These are phyloP conservation scores for Apostichopus californicus DNA, from an alignment of 35 echinoderm and acorn worm genomes.

Conservation along the genomic window DNA sequence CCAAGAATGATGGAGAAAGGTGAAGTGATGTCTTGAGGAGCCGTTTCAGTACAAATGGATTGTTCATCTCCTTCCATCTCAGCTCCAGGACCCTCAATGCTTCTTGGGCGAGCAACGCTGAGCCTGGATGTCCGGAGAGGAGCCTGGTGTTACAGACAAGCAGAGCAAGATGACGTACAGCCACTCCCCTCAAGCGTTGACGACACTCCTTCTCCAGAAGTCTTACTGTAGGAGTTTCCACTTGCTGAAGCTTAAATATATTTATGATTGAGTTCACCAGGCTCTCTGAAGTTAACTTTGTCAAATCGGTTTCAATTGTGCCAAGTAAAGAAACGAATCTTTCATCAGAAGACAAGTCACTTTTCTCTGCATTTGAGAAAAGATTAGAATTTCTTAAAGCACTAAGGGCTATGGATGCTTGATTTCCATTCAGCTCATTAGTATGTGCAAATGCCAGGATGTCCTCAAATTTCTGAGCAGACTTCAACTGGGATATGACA, in stretches of 20 bases:
- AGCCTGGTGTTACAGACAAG: conserved; percentile 26
- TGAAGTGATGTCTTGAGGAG: conserved; percentile 49
- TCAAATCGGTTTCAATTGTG: conserved; percentile 8
- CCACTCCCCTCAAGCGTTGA: conserved; percentile 13
- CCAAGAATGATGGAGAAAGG: conserved; percentile 55
- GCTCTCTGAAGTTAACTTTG: conserved; percentile 1
- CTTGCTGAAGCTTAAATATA: conserved; percentile 43
- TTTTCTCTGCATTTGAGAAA: background rate
- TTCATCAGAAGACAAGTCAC: conserved; percentile 1
- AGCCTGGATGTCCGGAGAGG: background rate
- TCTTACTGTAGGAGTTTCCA: background rate
- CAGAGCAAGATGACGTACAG: conserved; percentile 19
- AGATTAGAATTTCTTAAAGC: conserved; percentile 31
- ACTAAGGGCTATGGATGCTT: conserved; percentile 47
- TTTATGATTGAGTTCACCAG: conserved; percentile 35
- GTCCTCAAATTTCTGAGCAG: conserved; percentile 30
- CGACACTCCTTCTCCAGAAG: conserved; percentile 30
- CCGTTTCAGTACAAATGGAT: conserved; percentile 44
- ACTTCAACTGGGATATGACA: conserved; percentile 6
- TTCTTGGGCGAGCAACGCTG: conserved; percentile 43
- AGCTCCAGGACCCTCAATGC: conserved; percentile 55
- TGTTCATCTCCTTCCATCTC: conserved; percentile 64
- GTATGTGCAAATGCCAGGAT: background rate
- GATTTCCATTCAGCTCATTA: conserved; percentile 35
- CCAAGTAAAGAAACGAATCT: conserved; percentile 12